phyloP scores from a whole-genome alignment of 2,888 invertebrate species.

The Agrochola lota region DNA sequence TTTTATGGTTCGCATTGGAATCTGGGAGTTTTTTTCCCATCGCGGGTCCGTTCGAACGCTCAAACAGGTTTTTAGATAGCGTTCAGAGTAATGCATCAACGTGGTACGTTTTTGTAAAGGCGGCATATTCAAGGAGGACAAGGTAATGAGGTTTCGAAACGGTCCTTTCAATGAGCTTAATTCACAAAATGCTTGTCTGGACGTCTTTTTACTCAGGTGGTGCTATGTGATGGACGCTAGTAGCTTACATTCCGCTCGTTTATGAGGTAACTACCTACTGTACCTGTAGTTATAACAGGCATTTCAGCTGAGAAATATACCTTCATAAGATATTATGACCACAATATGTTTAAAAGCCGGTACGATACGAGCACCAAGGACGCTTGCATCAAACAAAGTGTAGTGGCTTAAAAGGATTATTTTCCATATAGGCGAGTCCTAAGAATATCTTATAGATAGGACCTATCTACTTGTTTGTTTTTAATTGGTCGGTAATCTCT shows the following conservation, averaged over 20 bases:
- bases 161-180: conserved; percentile 82
- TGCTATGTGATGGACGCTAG: conserved; percentile 47
- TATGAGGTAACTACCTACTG: conserved; percentile 15
- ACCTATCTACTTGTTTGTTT: not conserved
- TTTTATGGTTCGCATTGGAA: conserved; percentile 90
- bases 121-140: conserved; percentile 86
- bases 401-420: not conserved
- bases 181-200: conserved; percentile 66
- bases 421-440: conserved; percentile 14
- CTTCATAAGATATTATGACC: conserved; percentile 22
- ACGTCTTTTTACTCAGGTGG: conserved; percentile 44
- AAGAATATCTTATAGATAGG: conserved; percentile 16
- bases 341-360: conserved; percentile 27
- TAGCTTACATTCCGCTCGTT: conserved; percentile 22
- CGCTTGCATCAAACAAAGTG: conserved; percentile 20
- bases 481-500: conserved; percentile 22
- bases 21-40: conserved; percentile 89
- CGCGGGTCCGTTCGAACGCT: conserved; percentile 84
- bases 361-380: conserved; percentile 12
- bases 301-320: conserved; percentile 15
- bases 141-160: conserved; percentile 85
- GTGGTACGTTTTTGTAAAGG: conserved; percentile 86
- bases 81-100: conserved; percentile 89
- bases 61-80: conserved; percentile 90
- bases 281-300: not conserved